Conservation (phyloP, 2,113 vertebrate species). For the Grammomys surdaster region DNA sequence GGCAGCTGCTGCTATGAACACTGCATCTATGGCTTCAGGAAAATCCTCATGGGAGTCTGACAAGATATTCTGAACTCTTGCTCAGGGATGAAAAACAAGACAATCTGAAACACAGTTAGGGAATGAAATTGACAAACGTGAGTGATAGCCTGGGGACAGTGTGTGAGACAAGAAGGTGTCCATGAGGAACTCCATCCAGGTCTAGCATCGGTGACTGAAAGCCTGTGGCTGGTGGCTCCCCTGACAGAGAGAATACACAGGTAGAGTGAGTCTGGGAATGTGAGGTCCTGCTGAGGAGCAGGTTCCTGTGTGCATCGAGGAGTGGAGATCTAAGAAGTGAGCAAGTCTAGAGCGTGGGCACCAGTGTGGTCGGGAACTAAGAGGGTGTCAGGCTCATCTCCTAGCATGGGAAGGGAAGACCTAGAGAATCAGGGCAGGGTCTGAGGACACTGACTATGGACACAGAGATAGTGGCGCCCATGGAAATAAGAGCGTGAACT, state of each 20-base stretch:
- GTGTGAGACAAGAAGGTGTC: too few relatives aligned
- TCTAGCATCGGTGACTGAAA: neutral
- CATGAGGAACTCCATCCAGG: neutral
- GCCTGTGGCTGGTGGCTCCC: neutral
- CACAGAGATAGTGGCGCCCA: neutral
- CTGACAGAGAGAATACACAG: neutral
- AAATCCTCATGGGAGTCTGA: neutral
- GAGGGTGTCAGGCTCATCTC: neutral
- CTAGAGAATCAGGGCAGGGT: neutral
- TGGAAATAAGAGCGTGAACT: neutral
- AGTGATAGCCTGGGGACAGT: neutral
- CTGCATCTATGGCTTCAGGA: neutral
- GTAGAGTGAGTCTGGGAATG: neutral
- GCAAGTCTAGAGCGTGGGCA: neutral
- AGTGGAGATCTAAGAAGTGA: neutral
- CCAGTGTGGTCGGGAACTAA: neutral
- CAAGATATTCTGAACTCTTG: neutral
- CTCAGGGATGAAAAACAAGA: neutral
- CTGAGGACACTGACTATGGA: neutral
- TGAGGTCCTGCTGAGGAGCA: neutral
- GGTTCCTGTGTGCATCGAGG: neutral
- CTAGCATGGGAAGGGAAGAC: neutral
- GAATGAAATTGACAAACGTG: neutral
- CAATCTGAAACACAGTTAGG: constrained; percentile 11
- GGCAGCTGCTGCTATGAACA: neutral